These are phyloP conservation scores for Odobenus rosmarus DNA, from an alignment of 2,113 vertebrate species.

Conservation along the genomic window DNA sequence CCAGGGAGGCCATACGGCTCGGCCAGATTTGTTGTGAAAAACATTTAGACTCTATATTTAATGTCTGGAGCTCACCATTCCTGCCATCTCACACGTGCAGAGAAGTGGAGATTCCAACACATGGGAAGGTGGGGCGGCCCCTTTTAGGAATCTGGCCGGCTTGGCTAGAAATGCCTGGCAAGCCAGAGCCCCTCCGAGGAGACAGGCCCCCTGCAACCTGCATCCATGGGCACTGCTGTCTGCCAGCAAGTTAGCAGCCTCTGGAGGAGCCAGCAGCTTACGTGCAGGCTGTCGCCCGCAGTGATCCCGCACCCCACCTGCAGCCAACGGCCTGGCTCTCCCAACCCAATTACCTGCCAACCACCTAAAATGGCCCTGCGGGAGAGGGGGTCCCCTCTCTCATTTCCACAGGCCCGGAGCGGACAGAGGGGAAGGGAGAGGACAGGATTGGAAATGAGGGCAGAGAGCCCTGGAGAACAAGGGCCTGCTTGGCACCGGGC, in stretches of 20 bases:
- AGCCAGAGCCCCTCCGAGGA: conserved; percentile 53
- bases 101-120: conserved; percentile 82
- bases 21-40: conserved; percentile 75
- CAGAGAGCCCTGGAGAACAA: background rate
- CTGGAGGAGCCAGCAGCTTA: conserved; percentile 75
- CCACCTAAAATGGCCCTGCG: conserved; percentile 74
- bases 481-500: background rate
- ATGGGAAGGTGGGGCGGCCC: conserved; percentile 82
- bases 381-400: conserved; percentile 62
- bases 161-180: conserved; percentile 81
- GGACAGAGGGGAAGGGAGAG: background rate
- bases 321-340: conserved; percentile 57
- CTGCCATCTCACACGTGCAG: conserved; percentile 38
- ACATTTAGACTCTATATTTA: conserved; percentile 76
- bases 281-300: conserved; percentile 21
- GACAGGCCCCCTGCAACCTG: conserved; percentile 78
- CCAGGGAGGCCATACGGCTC: conserved; percentile 51
- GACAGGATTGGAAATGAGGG: conserved; percentile 49
- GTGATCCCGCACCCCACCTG: conserved; percentile 63
- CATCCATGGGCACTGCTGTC: conserved; percentile 70
- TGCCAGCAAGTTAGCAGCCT: conserved; percentile 80
- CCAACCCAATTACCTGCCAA: conserved; percentile 80
- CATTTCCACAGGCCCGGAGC: conserved; percentile 61
- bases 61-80: conserved; percentile 58
- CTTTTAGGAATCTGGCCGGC: conserved; percentile 83